phyloP scores from a whole-genome alignment of 2,888 invertebrate species.

The Hydroisotoma schaefferi region DNA sequence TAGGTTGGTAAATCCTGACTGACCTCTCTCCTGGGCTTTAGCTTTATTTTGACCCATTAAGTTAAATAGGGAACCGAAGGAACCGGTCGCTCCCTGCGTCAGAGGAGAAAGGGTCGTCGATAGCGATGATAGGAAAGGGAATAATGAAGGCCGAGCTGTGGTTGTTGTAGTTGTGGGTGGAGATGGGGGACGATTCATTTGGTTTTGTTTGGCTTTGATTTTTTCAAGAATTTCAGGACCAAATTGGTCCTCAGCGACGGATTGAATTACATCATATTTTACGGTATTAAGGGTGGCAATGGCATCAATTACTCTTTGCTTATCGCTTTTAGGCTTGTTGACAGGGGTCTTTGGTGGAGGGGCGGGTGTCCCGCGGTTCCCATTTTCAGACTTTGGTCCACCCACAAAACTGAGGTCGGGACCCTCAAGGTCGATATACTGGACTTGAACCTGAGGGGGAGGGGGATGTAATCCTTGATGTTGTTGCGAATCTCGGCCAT shows the following conservation, averaged over 20 bases:
- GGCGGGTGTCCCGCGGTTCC: too few species aligned
- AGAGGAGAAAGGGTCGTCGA: background rate
- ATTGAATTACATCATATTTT: conserved; percentile 40
- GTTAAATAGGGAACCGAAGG: background rate
- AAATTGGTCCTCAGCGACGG: conserved; percentile 36
- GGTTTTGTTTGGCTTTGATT: conserved; percentile 28
- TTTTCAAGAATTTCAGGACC: conserved; percentile 31
- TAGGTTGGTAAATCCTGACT: conserved; percentile 6
- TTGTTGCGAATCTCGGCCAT: background rate
- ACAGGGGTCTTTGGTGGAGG: conserved; percentile 2
- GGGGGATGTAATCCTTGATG: conserved; percentile 2
- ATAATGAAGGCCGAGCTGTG: background rate
- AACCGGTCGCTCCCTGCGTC: background rate
- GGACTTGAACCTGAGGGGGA: conserved; percentile 13
- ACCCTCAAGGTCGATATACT: background rate
- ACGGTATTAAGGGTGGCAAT: conserved; percentile 42
- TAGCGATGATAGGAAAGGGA: conserved; percentile 1
- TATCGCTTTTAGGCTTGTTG: conserved; percentile 23
- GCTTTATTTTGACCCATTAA: background rate
- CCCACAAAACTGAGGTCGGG: background rate
- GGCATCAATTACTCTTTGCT: conserved; percentile 37
- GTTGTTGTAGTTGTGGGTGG: conserved; percentile 1
- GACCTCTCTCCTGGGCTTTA: conserved; percentile 5
- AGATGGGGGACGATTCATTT: background rate
- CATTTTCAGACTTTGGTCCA: background rate